A percentile compares a stretch with the other conserved stretches of the same genome.
phyloP scores from a whole-genome alignment of 2,113 vertebrate genomes.

The Neomonachus schauinslandi region DNA sequence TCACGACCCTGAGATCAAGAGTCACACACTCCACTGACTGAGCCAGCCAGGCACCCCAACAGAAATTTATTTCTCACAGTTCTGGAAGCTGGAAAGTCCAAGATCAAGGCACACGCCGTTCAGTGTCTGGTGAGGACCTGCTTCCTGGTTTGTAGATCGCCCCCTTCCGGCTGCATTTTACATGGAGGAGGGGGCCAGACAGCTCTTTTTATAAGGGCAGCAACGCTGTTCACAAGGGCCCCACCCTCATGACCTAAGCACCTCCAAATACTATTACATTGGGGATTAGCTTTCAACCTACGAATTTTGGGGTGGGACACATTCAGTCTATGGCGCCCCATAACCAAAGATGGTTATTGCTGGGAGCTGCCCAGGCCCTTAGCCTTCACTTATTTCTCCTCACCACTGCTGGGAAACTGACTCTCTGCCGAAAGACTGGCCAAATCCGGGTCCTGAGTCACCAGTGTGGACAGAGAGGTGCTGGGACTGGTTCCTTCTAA shows the following conservation, averaged over 20 bases:
- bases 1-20: background rate
- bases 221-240: background rate
- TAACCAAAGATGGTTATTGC: background rate
- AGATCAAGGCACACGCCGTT: background rate
- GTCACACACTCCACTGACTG: background rate
- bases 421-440: background rate
- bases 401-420: background rate
- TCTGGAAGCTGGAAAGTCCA: background rate
- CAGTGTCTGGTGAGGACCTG: background rate
- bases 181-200: background rate
- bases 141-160: background rate
- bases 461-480: background rate
- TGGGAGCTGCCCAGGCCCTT: background rate
- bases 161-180: background rate
- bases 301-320: background rate
- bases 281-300: background rate
- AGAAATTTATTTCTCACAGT: background rate
- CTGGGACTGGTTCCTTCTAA: background rate
- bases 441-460: background rate
- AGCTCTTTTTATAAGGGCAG: background rate
- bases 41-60: background rate
- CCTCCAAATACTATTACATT: background rate
- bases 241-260: background rate
- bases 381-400: background rate
- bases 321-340: background rate